Base-by-base conservation (phyloP, 2,113 vertebrate genomes). In the Atlantisia rogersi region DNA sequence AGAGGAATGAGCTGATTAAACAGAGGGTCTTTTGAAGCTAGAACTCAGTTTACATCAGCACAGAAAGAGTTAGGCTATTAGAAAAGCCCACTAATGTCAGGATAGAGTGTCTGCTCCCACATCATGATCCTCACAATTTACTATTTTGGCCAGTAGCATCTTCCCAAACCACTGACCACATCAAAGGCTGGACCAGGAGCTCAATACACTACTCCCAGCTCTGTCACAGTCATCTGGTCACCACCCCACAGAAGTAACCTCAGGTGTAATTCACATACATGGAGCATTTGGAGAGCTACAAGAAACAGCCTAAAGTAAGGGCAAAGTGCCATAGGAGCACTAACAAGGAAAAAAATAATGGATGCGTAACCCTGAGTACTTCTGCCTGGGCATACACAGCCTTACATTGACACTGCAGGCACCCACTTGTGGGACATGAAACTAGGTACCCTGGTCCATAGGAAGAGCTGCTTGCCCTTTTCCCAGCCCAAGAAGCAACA, bases 1-100 rank as follows among this genome's bases (percentile, higher is more conserved):
- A 67, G 75, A 94, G 11, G 31, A 88, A 89, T 63, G 29, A 58
- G 60, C 76, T 96, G 91, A 80, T 95, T 95, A 96, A 96, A 95
- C 94, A 94, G 84, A 96, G 67, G 62, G 3, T 73, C 29, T 93
- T 97, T 92, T 92, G 80, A 96, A 71, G 82, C 35, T 79, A 22
- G 52, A 77, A 64, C 74, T 96, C 50, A 12, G 75, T 92, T 97
- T 91, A 29, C 4, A 6, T n/a, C 67, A 59, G 63, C 13, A 6
- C 32, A 74, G 92, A 73, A 83, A 35, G 77, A 67, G 58, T 46
- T 48, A 73, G 75, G 65, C 20, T 37, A 7, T 3, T 64, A 65
- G 63, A 42, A 67, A 65, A 82, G 48, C 2, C 12, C 37, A 73
- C 44, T 10, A 10, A 50, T 14, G 0, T 4, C 29, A 44, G 35